Conservation (phyloP, 2,888 invertebrate genomes). For the Limulus polyphemus region DNA sequence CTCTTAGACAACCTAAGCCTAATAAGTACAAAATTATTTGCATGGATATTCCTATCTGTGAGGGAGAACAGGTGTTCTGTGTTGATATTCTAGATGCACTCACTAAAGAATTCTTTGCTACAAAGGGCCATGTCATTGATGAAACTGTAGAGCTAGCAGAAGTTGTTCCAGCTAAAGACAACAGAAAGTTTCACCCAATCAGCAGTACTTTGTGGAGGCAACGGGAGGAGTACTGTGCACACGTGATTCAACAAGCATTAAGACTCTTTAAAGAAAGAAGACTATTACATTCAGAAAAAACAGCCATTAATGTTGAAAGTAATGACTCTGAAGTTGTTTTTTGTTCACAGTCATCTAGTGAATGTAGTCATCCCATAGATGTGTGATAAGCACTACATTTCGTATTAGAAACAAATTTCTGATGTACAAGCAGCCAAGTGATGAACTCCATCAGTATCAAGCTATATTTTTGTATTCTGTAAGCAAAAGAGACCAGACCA, state of each 20-base stretch:
- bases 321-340: slow-evolving; percentile 78
- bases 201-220: slow-evolving; percentile 91
- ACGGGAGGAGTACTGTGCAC: slow-evolving; percentile 90
- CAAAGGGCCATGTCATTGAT: slow-evolving; percentile 87
- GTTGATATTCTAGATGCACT: slow-evolving; percentile 95
- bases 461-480: too few species aligned
- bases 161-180: slow-evolving; percentile 62
- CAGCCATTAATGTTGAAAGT: slow-evolving; percentile 71
- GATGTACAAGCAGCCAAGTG: too few species aligned
- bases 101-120: slow-evolving; percentile 95
- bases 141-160: slow-evolving; percentile 77
- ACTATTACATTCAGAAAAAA: slow-evolving; percentile 32
- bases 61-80: slow-evolving; percentile 90
- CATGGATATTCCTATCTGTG: slow-evolving; percentile 97
- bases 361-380: slow-evolving; percentile 67
- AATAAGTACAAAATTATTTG: slow-evolving; percentile 98
- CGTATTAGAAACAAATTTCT: too few species aligned
- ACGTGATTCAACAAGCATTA: slow-evolving; percentile 90
- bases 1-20: slow-evolving; percentile 92
- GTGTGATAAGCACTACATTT: slow-evolving; percentile 48
- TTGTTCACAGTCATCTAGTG: slow-evolving; percentile 72
- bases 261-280: slow-evolving; percentile 37
- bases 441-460: too few species aligned
- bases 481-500: too few species aligned
- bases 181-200: slow-evolving; percentile 75